These are phyloP conservation scores for Pleuronectes platessa DNA, from an alignment of 2,113 vertebrate genomes.

Conservation along the genomic window DNA sequence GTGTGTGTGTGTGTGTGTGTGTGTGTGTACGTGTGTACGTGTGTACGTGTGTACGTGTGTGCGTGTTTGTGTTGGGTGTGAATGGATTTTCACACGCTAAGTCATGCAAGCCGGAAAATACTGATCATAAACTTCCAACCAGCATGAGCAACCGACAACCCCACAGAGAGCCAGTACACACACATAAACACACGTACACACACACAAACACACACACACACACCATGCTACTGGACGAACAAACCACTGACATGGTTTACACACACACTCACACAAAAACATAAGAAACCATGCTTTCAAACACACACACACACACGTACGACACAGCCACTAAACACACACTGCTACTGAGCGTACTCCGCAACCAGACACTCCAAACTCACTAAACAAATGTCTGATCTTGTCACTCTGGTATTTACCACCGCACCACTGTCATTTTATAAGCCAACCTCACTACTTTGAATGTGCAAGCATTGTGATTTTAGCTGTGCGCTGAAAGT, in stretches of 20 bases:
- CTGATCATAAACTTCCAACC: constrained; percentile 84
- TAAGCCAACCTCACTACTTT: constrained; percentile 57
- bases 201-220: constrained; percentile 52
- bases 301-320: constrained; percentile 29
- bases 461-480: constrained; percentile 65
- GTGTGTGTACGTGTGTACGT: constrained; percentile 19
- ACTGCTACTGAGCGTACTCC: constrained; percentile 62
- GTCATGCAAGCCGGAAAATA: constrained; percentile 84
- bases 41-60: constrained; percentile 27
- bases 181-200: constrained; percentile 70
- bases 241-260: constrained; percentile 36
- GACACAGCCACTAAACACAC: constrained; percentile 47
- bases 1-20: constrained; percentile 34
- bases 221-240: constrained; percentile 44
- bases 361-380: constrained; percentile 70
- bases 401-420: constrained; percentile 78
- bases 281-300: constrained; percentile 38
- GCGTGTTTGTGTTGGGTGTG: constrained; percentile 78
- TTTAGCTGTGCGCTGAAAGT: constrained; percentile 63
- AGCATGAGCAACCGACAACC: constrained; percentile 77
- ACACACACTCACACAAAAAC: constrained; percentile 39
- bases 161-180: constrained; percentile 70
- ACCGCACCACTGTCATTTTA: constrained; percentile 71
- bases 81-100: constrained; percentile 84
- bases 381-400: constrained; percentile 74